Percentiles rank a stretch among this genome's conserved stretches.
phyloP scores from a whole-genome alignment of 2,888 invertebrate species.

The Marronus borbonicus region DNA sequence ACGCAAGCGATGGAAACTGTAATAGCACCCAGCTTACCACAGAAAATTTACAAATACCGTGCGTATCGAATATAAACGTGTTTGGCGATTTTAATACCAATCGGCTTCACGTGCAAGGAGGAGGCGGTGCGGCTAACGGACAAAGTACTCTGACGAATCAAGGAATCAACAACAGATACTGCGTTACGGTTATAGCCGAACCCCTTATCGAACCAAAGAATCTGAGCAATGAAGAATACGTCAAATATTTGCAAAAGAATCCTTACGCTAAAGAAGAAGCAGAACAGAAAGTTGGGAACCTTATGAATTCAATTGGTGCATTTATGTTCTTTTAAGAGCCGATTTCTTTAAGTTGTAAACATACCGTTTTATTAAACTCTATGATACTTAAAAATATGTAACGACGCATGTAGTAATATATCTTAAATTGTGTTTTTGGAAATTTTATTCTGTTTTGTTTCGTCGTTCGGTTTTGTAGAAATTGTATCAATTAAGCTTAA shows the following conservation, averaged over 20 bases:
- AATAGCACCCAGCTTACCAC: conserved; percentile 57
- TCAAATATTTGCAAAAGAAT: conserved; percentile 45
- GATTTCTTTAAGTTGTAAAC: neutral
- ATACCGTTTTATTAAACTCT: neutral
- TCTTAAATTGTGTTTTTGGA: too few species aligned
- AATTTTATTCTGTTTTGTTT: too few species aligned
- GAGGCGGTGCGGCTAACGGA: neutral
- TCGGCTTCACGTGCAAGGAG: conserved; percentile 35
- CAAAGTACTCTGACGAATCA: conserved; percentile 31
- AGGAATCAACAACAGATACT: conserved; percentile 52
- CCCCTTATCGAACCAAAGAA: conserved; percentile 51
- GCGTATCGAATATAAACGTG: conserved; percentile 56
- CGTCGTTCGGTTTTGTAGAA: neutral
- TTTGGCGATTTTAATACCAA: conserved; percentile 53
- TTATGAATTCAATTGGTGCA: conserved; percentile 28
- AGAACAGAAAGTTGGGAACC: conserved; percentile 29
- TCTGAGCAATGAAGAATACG: conserved; percentile 42
- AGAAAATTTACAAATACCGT: conserved; percentile 57
- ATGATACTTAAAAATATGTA: conserved; percentile 9
- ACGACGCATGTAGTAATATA: neutral
- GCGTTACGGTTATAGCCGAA: conserved; percentile 58
- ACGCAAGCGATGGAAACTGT: conserved; percentile 63
- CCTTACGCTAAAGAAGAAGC: conserved; percentile 42
- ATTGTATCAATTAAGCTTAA: conserved; percentile 6
- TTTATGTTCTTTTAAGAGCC: conserved; percentile 37